Conservation (phyloP, 2,888 invertebrate genomes). For the Matsumyia berberina region DNA sequence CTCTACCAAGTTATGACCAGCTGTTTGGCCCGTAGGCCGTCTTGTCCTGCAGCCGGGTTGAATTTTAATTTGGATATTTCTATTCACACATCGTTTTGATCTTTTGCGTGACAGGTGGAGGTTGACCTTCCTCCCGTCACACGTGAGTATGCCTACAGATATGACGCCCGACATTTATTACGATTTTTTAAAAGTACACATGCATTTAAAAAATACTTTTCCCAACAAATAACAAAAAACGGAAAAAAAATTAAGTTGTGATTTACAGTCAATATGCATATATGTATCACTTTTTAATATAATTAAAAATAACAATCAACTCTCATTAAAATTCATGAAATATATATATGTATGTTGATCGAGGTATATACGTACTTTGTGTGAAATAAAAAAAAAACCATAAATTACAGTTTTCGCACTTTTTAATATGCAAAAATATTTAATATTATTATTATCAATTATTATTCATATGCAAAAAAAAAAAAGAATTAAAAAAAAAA, state of each 20-base stretch:
- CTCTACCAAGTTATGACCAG: no score
- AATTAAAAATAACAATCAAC: conserved; percentile 57
- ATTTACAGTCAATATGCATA: background rate
- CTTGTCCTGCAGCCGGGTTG: no score
- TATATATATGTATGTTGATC: no score
- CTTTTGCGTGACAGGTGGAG: no score
- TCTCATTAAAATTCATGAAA: conserved; percentile 49
- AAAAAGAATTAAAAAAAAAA: background rate
- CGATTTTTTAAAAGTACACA: no score
- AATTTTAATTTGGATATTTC: no score
- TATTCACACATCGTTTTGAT: no score
- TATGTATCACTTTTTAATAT: conserved; percentile 49
- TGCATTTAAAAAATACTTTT: background rate
- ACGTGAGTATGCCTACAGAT: no score
- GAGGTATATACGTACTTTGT: background rate
- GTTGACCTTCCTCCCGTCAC: no score
- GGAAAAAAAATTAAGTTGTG: no score
- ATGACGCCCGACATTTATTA: no score
- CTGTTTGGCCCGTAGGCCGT: no score
- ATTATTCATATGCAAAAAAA: conserved; percentile 29
- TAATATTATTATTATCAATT: conserved; percentile 46
- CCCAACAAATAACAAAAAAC: background rate
- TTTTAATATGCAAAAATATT: conserved; percentile 39
- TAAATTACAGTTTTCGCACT: conserved; percentile 9
- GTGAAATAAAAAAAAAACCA: background rate